A percentile compares a stretch with the other conserved stretches of the same genome.
Evolutionary conservation across 1,140 invertebrate species (phyloP).

Genomic region (Eriosoma lanigerum): DNA sequence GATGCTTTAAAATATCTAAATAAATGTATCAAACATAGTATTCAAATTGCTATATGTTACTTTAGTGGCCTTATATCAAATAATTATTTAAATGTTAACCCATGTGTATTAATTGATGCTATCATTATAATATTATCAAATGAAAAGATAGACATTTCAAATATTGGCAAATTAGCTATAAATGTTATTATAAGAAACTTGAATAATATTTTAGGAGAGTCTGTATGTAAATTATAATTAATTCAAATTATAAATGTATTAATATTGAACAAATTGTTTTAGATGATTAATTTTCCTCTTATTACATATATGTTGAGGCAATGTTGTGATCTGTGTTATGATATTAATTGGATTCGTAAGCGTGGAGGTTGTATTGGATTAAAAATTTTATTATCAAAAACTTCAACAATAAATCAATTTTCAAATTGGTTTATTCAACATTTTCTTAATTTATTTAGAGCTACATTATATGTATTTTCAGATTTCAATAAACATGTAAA

Average conservation of each 20-base stretch:
- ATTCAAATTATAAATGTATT: background rate
- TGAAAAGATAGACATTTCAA: slow-evolving; percentile 20
- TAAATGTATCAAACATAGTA: background rate
- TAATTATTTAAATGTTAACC: background rate
- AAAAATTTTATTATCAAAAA: slow-evolving; percentile 6
- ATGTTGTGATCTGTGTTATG: slow-evolving; percentile 42
- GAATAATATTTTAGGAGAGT: background rate
- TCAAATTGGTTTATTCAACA: slow-evolving; percentile 35
- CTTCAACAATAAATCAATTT: background rate
- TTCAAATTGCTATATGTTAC: background rate
- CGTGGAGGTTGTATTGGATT: slow-evolving; percentile 28
- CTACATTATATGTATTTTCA: slow-evolving; percentile 18
- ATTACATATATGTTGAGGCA: background rate
- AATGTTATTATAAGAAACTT: background rate
- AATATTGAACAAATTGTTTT: background rate
- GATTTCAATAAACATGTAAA: slow-evolving; percentile 18
- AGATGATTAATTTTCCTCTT: slow-evolving; percentile 29
- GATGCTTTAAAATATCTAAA: background rate
- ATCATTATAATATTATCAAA: slow-evolving; percentile 20
- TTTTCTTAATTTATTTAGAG: slow-evolving; percentile 25
- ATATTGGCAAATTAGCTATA: background rate
- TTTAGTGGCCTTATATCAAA: background rate
- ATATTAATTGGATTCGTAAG: slow-evolving; percentile 29
- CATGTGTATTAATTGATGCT: slow-evolving; percentile 32
- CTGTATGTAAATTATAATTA: background rate